phyloP scores from a whole-genome alignment of 2,888 invertebrate species.

The Acrobasis repandana region DNA sequence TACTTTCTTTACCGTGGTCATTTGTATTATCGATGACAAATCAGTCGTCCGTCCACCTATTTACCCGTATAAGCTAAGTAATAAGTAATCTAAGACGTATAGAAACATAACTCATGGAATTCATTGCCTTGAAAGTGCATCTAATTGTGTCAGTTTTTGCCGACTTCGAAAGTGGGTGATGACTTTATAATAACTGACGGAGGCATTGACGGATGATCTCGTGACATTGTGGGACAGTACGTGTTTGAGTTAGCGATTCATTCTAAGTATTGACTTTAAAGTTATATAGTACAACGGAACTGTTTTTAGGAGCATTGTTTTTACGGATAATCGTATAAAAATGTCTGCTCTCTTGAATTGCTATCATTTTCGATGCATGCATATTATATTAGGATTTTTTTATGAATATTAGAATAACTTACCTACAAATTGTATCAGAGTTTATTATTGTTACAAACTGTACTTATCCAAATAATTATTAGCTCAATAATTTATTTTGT shows the following conservation, averaged over 20 bases:
- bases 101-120: constrained; percentile 17
- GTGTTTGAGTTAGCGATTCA: neutral
- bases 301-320: too few species aligned
- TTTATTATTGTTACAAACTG: too few species aligned
- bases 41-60: constrained; percentile 10
- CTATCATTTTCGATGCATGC: too few species aligned
- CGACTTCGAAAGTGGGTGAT: constrained; percentile 22
- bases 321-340: too few species aligned
- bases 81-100: constrained; percentile 8
- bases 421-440: too few species aligned
- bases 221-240: constrained; percentile 13
- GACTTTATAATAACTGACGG: constrained; percentile 23
- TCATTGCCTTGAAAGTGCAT: constrained; percentile 20
- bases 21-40: constrained; percentile 15
- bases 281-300: too few species aligned
- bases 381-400: too few species aligned
- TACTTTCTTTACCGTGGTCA: neutral
- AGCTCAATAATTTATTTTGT: too few species aligned
- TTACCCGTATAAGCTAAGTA: constrained; percentile 3
- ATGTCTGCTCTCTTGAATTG: too few species aligned
- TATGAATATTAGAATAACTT: too few species aligned
- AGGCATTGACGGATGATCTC: constrained; percentile 13
- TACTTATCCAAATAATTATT: too few species aligned
- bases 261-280: too few species aligned
- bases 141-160: constrained; percentile 23